A percentile compares a stretch with the other conserved stretches of the same genome.
phyloP scores from a whole-genome alignment of 2,888 invertebrate species.

The Sabellastarte sp. region DNA sequence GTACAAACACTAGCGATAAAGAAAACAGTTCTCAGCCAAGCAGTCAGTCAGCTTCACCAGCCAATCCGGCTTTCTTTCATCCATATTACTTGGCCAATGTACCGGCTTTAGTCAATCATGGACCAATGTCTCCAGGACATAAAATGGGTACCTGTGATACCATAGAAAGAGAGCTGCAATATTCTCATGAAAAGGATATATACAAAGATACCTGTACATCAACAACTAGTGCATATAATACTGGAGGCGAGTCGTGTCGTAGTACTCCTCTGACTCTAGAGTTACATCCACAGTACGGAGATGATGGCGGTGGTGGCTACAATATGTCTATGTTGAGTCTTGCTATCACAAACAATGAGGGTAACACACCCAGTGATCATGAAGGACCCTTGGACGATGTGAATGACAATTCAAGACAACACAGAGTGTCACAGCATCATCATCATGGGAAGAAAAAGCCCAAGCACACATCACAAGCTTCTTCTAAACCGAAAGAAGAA shows the following conservation, averaged over 20 bases:
- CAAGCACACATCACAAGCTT: neutral
- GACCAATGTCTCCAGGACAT: too few species aligned
- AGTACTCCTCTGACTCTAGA: constrained; percentile 58
- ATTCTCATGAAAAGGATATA: too few species aligned
- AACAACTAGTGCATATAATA: constrained; percentile 68
- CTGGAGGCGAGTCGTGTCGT: constrained; percentile 71
- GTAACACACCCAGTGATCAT: neutral
- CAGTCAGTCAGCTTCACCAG: neutral
- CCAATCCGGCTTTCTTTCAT: too few species aligned
- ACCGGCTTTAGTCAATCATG: too few species aligned
- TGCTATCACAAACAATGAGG: neutral
- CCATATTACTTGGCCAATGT: neutral
- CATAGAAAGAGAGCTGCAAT: too few species aligned
- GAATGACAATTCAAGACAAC: neutral
- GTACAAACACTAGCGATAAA: neutral
- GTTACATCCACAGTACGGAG: neutral
- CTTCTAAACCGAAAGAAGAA: neutral
- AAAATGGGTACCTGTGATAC: too few species aligned
- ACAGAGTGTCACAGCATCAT: neutral
- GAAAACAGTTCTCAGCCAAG: neutral
- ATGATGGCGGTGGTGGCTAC: neutral
- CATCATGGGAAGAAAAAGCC: neutral
- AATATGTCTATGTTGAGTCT: neutral
- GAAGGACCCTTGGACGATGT: neutral
- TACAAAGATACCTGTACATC: constrained; percentile 9